Evolutionary conservation across 2,113 vertebrate species (phyloP).

Genomic region (Platysternon megacephalum): DNA sequence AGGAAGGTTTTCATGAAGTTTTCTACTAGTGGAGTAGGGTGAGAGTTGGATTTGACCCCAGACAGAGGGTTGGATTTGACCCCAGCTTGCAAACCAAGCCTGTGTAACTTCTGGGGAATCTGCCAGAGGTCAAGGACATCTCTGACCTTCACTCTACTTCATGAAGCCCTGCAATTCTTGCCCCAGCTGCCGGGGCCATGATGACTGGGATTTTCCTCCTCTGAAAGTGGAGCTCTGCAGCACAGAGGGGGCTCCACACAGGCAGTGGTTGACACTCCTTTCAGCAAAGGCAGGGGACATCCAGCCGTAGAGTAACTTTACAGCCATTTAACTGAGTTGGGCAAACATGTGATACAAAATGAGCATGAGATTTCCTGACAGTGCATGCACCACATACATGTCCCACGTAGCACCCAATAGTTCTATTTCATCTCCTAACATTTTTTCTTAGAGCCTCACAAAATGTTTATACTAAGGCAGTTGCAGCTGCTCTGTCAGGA

Average conservation of each 20-base stretch:
- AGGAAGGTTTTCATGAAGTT: neutral
- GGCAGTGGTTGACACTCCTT: neutral
- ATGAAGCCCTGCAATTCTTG: neutral
- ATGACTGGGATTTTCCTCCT: neutral
- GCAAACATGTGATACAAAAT: neutral
- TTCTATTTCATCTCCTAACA: constrained; percentile 52
- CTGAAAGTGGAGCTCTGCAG: neutral
- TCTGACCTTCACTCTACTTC: neutral
- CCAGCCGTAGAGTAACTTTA: fast-evolving
- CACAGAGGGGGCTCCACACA: neutral
- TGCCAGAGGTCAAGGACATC: neutral
- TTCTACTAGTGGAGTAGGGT: neutral
- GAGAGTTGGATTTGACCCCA: neutral
- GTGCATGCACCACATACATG: neutral
- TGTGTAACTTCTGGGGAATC: neutral
- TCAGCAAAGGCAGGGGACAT: neutral
- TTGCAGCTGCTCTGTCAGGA: constrained; percentile 84
- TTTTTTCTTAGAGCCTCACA: constrained; percentile 56
- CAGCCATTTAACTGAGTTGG: neutral
- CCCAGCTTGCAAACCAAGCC: neutral
- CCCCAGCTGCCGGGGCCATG: neutral
- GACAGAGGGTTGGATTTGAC: neutral
- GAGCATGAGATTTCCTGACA: neutral
- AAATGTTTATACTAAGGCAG: constrained; percentile 81
- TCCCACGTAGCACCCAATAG: neutral